These are phyloP conservation scores for Remorina albescens DNA, from an alignment of 2,797 vertebrate genomes.

Conservation along the genomic window DNA sequence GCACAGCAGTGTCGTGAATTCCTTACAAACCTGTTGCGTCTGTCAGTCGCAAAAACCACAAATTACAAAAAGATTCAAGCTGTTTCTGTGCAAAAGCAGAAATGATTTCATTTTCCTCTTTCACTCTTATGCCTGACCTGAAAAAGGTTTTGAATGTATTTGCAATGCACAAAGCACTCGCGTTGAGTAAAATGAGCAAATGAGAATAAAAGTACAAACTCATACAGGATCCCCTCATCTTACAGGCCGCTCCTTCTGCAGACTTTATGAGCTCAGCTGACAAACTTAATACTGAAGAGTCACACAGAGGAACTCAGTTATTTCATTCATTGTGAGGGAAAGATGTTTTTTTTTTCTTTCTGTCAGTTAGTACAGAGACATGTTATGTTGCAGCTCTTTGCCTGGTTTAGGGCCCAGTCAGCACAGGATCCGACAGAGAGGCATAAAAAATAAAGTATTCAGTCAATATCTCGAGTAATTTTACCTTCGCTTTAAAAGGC, in stretches of 20 bases:
- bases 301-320: no score
- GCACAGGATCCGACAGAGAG: neutral
- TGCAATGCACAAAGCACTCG: neutral
- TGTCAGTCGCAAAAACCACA: neutral
- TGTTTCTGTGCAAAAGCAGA: slow-evolving; percentile 3
- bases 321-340: neutral
- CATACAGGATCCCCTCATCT: slow-evolving; percentile 11
- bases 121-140: neutral
- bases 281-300: no score
- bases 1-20: neutral
- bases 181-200: neutral
- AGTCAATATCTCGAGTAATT: neutral
- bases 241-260: neutral
- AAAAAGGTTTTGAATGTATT: slow-evolving; percentile 55
- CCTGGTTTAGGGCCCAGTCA: neutral
- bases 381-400: neutral
- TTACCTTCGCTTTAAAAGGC: neutral
- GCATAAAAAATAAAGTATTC: neutral
- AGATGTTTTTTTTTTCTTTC: neutral
- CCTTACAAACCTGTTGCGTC: neutral
- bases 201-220: neutral
- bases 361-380: neutral
- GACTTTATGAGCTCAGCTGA: neutral
- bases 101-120: slow-evolving; percentile 7
- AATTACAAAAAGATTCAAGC: neutral